phyloP scores from a whole-genome alignment of 2,888 invertebrate species.

The Diaprepes abbreviatus region DNA sequence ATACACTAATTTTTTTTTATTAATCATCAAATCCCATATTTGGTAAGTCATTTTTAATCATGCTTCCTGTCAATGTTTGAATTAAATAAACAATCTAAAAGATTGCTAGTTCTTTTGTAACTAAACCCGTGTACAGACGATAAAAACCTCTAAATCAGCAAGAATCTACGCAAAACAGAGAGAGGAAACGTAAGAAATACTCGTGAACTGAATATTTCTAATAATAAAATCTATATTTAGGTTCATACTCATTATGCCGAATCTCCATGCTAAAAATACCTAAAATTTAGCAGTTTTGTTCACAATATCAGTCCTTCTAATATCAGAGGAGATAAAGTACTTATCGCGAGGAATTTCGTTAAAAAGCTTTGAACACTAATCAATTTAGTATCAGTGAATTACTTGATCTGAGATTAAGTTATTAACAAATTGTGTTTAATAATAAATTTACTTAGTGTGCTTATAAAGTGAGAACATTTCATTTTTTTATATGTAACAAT shows the following conservation, averaged over 20 bases:
- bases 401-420: no score
- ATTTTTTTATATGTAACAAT: background rate
- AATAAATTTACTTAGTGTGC: background rate
- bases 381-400: no score
- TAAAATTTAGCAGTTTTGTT: slow-evolving; percentile 46
- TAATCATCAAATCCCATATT: no score
- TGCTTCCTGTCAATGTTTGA: no score
- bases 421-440: background rate
- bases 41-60: no score
- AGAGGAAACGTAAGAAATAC: slow-evolving; percentile 18
- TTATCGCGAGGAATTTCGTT: slow-evolving; percentile 1
- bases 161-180: background rate
- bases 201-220: slow-evolving; percentile 44
- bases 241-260: slow-evolving; percentile 44
- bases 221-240: slow-evolving; percentile 49
- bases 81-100: no score
- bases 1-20: no score
- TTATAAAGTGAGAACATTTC: background rate
- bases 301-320: slow-evolving; percentile 35
- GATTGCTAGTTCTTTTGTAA: no score
- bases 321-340: slow-evolving; percentile 23
- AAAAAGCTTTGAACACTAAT: no score
- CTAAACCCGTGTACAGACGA: no score
- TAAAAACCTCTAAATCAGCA: background rate
- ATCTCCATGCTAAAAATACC: slow-evolving; percentile 46